phyloP scores from a whole-genome alignment of 2,888 invertebrate genomes.

The Agonopterix arenella region DNA sequence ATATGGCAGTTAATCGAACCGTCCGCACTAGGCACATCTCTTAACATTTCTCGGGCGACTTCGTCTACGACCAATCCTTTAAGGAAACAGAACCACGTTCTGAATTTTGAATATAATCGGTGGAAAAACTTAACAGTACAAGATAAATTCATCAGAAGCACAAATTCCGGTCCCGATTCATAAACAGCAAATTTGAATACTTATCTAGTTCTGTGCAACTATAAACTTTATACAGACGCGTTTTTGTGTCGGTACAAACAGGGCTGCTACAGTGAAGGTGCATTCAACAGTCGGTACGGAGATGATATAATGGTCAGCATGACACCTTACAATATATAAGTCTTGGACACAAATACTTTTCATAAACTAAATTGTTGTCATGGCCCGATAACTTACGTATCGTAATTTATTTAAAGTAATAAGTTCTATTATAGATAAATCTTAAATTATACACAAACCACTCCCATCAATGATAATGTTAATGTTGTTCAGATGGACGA shows the following conservation, averaged over 20 bases:
- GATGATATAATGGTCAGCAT: background rate
- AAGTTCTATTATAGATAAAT: conserved; percentile 52
- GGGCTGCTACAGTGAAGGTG: no score
- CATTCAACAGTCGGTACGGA: background rate
- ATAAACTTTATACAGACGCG: no score
- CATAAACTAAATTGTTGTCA: conserved; percentile 59
- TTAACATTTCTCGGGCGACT: conserved; percentile 40
- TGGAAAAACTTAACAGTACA: conserved; percentile 47
- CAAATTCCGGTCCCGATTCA: no score
- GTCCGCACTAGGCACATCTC: conserved; percentile 63
- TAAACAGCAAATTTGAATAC: no score
- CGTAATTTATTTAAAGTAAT: conserved; percentile 57
- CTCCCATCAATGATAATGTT: conserved; percentile 62
- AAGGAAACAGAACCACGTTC: conserved; percentile 59
- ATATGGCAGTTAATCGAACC: conserved; percentile 76
- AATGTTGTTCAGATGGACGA: conserved; percentile 56
- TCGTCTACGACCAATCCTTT: conserved; percentile 43
- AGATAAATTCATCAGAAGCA: background rate
- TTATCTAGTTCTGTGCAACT: no score
- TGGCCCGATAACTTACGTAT: conserved; percentile 69
- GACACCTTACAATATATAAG: conserved; percentile 37
- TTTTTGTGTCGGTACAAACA: no score
- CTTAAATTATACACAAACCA: conserved; percentile 66
- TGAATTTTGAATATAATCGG: conserved; percentile 65
- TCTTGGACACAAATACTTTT: conserved; percentile 62